A percentile compares a stretch with the other conserved stretches of the same genome.
These are phyloP conservation scores for Saccopteryx bilineata DNA, from an alignment of 2,113 vertebrate species.

Conservation along the genomic window DNA sequence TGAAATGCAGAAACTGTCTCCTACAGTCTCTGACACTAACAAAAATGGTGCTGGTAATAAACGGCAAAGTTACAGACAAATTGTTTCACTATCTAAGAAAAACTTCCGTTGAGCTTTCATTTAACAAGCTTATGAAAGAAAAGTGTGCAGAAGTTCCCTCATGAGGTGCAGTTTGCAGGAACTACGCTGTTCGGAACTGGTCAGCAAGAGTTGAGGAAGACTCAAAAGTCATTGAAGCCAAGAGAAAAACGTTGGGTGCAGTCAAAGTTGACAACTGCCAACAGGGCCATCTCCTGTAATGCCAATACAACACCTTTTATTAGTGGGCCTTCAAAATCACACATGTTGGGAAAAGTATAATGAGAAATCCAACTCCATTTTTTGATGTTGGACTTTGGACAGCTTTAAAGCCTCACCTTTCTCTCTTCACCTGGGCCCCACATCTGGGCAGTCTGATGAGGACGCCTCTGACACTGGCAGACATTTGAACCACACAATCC, in stretches of 20 bases:
- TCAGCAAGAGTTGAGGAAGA: neutral
- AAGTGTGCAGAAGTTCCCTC: neutral
- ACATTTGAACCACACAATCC: neutral
- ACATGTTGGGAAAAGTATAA: neutral
- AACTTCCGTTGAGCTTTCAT: neutral
- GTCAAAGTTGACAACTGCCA: neutral
- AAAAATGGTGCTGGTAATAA: neutral
- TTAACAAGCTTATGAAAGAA: neutral
- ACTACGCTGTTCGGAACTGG: neutral
- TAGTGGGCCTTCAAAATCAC: neutral
- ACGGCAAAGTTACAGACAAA: neutral
- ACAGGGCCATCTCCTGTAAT: neutral
- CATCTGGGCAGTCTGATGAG: neutral
- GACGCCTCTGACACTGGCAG: neutral
- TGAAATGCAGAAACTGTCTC: neutral
- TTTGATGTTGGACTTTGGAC: neutral
- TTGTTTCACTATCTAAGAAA: neutral
- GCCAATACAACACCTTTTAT: neutral
- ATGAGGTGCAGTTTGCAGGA: neutral
- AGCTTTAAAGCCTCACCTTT: neutral
- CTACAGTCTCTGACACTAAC: neutral
- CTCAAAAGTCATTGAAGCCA: neutral
- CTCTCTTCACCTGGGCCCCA: neutral
- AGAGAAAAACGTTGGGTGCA: neutral
- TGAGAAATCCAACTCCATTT: neutral